These are phyloP conservation scores for Malurus elegans DNA, from an alignment of 2,113 vertebrate species.

Conservation along the genomic window DNA sequence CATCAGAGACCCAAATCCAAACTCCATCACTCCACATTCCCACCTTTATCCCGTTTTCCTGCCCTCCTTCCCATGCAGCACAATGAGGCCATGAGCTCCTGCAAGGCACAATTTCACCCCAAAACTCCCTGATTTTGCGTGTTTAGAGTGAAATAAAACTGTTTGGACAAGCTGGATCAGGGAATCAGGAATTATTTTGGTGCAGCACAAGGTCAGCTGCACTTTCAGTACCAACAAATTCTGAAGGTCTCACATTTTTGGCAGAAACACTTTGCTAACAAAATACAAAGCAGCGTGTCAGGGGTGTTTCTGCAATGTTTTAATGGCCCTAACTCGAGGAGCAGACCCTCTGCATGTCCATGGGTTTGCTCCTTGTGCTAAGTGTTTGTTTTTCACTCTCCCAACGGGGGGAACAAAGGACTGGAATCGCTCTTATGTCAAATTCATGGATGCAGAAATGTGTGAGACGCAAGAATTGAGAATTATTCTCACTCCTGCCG, in stretches of 20 bases:
- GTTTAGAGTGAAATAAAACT: background rate
- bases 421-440: background rate
- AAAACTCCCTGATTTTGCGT: background rate
- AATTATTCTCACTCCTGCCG: background rate
- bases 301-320: conserved; percentile 17
- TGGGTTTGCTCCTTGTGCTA: background rate
- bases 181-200: background rate
- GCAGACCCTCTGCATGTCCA: background rate
- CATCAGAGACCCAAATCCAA: background rate
- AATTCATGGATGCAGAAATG: background rate
- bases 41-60: background rate
- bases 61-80: too few relatives aligned
- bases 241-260: conserved; percentile 24
- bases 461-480: background rate
- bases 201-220: conserved; percentile 16
- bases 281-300: background rate
- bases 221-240: background rate
- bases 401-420: background rate
- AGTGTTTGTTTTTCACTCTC: conserved; percentile 28
- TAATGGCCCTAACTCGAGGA: background rate
- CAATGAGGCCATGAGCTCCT: rapidly evolving
- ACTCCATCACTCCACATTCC: background rate
- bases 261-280: background rate
- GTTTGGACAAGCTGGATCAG: background rate
- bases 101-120: background rate